Evolutionary conservation across 2,797 vertebrate species (phyloP).

Genomic region (Bufotes viridis): DNA sequence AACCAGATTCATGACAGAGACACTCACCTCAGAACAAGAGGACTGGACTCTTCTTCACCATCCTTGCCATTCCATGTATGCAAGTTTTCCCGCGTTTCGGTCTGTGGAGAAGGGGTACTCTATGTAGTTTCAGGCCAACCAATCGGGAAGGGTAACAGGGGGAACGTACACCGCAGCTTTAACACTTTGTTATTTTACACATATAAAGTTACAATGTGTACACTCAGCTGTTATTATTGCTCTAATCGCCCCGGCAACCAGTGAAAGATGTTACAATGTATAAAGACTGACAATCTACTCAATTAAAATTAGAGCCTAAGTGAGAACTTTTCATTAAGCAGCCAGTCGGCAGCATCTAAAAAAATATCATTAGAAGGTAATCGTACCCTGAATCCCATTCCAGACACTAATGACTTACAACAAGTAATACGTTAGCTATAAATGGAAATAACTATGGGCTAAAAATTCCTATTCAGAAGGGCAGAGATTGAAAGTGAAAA

Average conservation of each 20-base stretch:
- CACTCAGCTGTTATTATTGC: background rate
- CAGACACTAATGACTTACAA: conserved; percentile 23
- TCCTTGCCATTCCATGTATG: no score
- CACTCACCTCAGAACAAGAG: no score
- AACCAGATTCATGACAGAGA: no score
- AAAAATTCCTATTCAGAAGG: background rate
- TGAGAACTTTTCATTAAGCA: conserved; percentile 22
- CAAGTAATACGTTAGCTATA: conserved; percentile 21
- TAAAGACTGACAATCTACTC: background rate
- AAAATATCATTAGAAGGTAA: conserved; percentile 27
- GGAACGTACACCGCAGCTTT: background rate
- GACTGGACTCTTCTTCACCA: no score
- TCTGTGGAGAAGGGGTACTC: no score
- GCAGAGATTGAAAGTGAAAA: background rate
- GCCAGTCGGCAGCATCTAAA: background rate
- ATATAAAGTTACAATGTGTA: background rate
- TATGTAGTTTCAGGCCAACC: no score
- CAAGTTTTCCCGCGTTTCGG: no score
- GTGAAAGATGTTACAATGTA: background rate
- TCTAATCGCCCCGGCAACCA: background rate
- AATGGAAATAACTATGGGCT: conserved; percentile 26
- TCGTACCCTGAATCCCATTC: conserved; percentile 25
- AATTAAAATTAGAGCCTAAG: conserved; percentile 11
- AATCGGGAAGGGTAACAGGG: no score
- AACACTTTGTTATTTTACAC: background rate